These are phyloP conservation scores for Plectrocnemia conspersa DNA, from an alignment of 1,140 invertebrate species.

Conservation along the genomic window DNA sequence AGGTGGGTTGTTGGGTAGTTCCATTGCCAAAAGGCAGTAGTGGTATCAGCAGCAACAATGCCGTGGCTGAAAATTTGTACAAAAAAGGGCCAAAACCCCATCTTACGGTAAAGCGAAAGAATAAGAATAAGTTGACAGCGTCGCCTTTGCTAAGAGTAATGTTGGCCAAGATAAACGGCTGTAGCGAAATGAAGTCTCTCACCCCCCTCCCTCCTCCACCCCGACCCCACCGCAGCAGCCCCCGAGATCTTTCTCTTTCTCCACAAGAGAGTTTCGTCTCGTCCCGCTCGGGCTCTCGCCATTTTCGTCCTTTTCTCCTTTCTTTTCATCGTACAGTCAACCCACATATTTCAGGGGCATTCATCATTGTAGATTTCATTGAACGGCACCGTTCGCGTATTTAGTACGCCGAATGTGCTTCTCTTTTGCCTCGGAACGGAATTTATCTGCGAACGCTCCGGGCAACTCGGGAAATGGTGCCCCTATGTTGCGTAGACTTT, in stretches of 20 bases:
- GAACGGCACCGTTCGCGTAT: constrained; percentile 33
- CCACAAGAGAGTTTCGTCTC: background rate
- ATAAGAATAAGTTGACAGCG: constrained; percentile 56
- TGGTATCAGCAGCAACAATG: constrained; percentile 22
- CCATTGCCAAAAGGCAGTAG: too few species aligned
- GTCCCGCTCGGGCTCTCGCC: constrained; percentile 1
- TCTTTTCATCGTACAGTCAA: constrained; percentile 35
- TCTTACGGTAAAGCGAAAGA: constrained; percentile 53
- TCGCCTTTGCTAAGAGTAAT: constrained; percentile 51
- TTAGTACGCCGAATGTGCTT: constrained; percentile 35
- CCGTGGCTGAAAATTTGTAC: constrained; percentile 25
- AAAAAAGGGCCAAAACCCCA: constrained; percentile 36
- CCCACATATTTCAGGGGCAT: constrained; percentile 31
- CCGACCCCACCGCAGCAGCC: background rate
- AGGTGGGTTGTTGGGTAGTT: too few species aligned
- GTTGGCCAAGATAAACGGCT: constrained; percentile 54
- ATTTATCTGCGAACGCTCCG: constrained; percentile 35
- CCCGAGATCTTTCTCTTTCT: constrained; percentile 1
- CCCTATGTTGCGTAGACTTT: background rate
- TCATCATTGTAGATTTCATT: constrained; percentile 33
- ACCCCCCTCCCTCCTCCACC: constrained; percentile 1
- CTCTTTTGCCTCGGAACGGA: constrained; percentile 33
- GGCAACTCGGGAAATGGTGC: constrained; percentile 28
- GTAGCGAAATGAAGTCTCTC: constrained; percentile 51
- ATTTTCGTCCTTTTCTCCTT: constrained; percentile 23